Conservation (phyloP, 2,113 vertebrate species). For the Maccullochella peelii region DNA sequence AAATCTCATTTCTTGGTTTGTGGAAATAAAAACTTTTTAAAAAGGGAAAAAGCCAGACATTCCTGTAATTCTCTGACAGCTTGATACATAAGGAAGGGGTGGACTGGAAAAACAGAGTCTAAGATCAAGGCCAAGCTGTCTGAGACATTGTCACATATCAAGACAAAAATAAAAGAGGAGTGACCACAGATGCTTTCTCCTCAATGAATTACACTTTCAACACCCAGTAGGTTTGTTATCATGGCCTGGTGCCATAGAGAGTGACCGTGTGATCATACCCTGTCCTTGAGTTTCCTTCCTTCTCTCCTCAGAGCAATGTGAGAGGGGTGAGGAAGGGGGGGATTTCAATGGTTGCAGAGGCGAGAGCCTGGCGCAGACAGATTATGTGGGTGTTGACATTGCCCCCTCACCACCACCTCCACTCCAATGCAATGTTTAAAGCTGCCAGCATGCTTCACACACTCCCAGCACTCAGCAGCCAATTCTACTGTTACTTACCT, state of each 20-base stretch:
- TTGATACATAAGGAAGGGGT: slow-evolving; percentile 89
- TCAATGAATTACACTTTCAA: slow-evolving; percentile 40
- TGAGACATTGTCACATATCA: slow-evolving; percentile 88
- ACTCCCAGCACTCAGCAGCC: slow-evolving; percentile 48
- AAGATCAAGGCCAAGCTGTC: slow-evolving; percentile 90
- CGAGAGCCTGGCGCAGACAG: slow-evolving; percentile 40
- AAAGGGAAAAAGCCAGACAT: slow-evolving; percentile 90
- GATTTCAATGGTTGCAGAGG: slow-evolving; percentile 29
- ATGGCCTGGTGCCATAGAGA: slow-evolving; percentile 9
- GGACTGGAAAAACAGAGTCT: slow-evolving; percentile 91
- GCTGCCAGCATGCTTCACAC: slow-evolving; percentile 65
- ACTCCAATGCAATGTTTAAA: slow-evolving; percentile 37
- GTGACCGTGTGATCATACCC: slow-evolving; percentile 20
- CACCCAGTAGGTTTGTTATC: slow-evolving; percentile 18
- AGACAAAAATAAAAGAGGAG: slow-evolving; percentile 80
- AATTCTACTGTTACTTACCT: slow-evolving; percentile 53
- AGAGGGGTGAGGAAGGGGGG: slow-evolving; percentile 37
- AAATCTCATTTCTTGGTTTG: slow-evolving; percentile 67
- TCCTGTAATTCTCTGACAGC: slow-evolving; percentile 92
- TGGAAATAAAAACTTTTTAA: slow-evolving; percentile 85
- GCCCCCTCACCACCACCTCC: slow-evolving; percentile 30
- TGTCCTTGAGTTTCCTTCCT: slow-evolving; percentile 26
- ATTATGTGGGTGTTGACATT: slow-evolving; percentile 67
- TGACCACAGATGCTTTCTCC: slow-evolving; percentile 80
- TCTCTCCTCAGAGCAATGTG: slow-evolving; percentile 25